Evolutionary conservation across 2,888 invertebrate genomes (phyloP), one percentile per base, ranked within the genome.

Genomic region (Cheilosia soror): DNA sequence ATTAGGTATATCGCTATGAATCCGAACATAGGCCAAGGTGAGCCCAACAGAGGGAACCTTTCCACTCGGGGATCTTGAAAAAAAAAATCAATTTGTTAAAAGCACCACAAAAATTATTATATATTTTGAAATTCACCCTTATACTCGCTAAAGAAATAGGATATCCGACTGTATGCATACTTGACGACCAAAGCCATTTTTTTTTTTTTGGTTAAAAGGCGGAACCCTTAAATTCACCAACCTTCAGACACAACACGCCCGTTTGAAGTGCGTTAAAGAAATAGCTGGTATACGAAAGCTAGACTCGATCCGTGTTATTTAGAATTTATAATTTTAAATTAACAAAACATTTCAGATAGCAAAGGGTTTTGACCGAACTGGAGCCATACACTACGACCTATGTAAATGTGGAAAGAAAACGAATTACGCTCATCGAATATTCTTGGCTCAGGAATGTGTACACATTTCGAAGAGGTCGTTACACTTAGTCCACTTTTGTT

Each of bases 41-140:
- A 94, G 0, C 94, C 93, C 89, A 96, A 94, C 44, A 97, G 90
- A 3, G 95, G 93, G 94, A 95, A 95, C 69, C 93, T 92, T 84
- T 94, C 94, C 6, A 95, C 95, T 76, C 90, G 89, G 15, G 90
- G 91, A 89, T 90, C 90, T 63, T 57, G 40, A 31, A 58, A 42
- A 37, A 15, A 20, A 63, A 44, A 51, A 40, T 4, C 5, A 51
- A 51, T 51, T 27, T 27, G 13, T 27, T 27, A 44, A 60, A 57
- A 44, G 42, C 31, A 7, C 27, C 27, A 29, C 15, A 44, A 37
- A 25, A 33, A 25, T 49, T 5, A 15, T 33, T 68, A 29, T 68
- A 29, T 13, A 40, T 9, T 11, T 20, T 7, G 55, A 15, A 55
- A 25, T 40, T 31, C 42, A 89, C 89, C 89, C 72, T 87, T 88